Evolutionary conservation across 2,888 invertebrate genomes (phyloP).

Genomic region (Odiellus spinosus): DNA sequence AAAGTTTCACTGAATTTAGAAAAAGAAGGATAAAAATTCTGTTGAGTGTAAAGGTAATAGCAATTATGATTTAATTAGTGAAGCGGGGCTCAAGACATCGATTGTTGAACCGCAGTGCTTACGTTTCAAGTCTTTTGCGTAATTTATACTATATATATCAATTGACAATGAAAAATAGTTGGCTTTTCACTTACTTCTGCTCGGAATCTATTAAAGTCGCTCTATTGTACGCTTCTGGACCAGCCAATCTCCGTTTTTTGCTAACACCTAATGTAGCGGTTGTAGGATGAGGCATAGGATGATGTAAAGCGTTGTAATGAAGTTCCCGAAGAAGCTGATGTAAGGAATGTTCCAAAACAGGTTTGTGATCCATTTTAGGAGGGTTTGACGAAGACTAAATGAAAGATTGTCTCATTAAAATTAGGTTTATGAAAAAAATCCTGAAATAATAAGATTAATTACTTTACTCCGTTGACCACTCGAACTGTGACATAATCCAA

Average conservation of each 20-base stretch:
- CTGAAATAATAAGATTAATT: no score
- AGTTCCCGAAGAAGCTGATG: conserved; percentile 84
- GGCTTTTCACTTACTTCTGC: conserved; percentile 44
- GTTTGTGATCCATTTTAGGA: conserved; percentile 58
- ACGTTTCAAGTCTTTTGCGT: no score
- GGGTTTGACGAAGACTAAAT: neutral
- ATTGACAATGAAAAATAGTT: no score
- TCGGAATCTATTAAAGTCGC: conserved; percentile 77
- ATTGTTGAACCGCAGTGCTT: no score
- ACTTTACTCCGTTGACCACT: conserved; percentile 41
- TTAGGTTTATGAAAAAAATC: no score
- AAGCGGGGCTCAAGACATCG: no score
- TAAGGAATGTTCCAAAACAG: conserved; percentile 88
- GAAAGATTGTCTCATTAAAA: no score
- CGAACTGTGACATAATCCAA: conserved; percentile 73
- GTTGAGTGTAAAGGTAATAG: no score
- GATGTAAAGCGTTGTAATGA: conserved; percentile 79
- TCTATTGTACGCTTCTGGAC: conserved; percentile 75
- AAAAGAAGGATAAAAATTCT: no score
- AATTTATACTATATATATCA: no score
- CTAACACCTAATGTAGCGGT: conserved; percentile 87
- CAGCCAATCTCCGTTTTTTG: conserved; percentile 74
- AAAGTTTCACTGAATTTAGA: conserved; percentile 50
- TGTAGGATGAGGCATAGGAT: conserved; percentile 77
- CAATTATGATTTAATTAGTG: no score